phyloP scores from a whole-genome alignment of 2,113 vertebrate genomes.

The Oncorhynchus masou region DNA sequence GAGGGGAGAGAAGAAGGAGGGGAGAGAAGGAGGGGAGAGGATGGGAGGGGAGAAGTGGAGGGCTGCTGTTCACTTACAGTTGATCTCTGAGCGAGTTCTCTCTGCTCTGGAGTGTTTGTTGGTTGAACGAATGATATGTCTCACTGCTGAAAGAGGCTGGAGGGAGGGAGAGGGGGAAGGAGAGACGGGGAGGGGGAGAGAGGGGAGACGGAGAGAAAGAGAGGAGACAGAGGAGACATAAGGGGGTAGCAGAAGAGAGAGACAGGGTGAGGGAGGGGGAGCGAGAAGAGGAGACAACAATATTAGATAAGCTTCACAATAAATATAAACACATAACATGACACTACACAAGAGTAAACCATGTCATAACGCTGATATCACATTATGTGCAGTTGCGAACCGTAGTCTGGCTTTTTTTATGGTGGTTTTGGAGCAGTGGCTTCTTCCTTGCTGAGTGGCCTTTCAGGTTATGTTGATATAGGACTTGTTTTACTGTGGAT shows the following conservation, averaged over 20 bases:
- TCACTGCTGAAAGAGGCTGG: constrained; percentile 84
- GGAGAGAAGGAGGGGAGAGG: background rate
- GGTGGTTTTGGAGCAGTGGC: too few species aligned
- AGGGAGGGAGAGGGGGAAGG: background rate
- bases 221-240: too few species aligned
- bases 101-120: constrained; percentile 87
- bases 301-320: background rate
- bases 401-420: too few species aligned
- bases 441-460: too few species aligned
- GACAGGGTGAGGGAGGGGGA: background rate
- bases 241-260: too few species aligned
- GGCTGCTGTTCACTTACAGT: constrained; percentile 81
- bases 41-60: too few species aligned
- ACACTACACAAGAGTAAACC: background rate
- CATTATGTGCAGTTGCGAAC: too few species aligned
- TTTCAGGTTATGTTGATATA: too few species aligned
- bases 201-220: background rate
- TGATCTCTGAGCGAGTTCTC: constrained; percentile 90
- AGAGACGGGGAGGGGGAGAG: background rate
- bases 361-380: background rate
- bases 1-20: background rate
- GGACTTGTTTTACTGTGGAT: too few species aligned
- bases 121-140: constrained; percentile 92
- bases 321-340: background rate
- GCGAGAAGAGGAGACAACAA: background rate